Evolutionary conservation across 2,797 vertebrate genomes (phyloP), one percentile per base, ranked within the genome.

Genomic region (Perodicticus potto): DNA sequence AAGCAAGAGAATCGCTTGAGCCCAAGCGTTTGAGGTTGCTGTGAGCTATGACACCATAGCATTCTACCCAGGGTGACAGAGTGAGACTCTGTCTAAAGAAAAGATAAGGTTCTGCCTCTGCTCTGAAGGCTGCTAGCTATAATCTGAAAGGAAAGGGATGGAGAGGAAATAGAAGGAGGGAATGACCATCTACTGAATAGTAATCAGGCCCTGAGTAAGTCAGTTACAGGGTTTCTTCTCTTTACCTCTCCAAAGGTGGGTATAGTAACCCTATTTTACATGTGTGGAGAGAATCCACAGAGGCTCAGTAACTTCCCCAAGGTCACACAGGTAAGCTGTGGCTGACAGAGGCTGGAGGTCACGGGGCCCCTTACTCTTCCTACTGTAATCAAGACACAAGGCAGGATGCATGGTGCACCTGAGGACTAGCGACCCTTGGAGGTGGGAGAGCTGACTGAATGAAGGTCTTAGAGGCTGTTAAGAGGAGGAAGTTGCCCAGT

Each of bases 61-160:
- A 16, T 16, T 53, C 49, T 53, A 53, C 49, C 49, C 49, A 53
- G 14, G 49, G 49, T 13, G 12, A 53, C 49, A 53, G 49, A 53
- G 49, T n/a, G n/a, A 69, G 32, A 69, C n/a, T 8, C 67, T 4
- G 3, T n/a, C n/a, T 69, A 59, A 59, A 59, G 23, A 67, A 34
- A 67, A 69, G 27, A 43, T 45, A 17, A 65, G 49, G 72, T 83
- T 59, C 69, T 61, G 40, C 37, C 4, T 81, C 49, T 77, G 86
- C 59, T 43, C 61, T 55, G 43, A 63, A 57, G 8, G 29, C 27
- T 43, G 19, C 74, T 82, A 37, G 19, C 69, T 76, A 32, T 57
- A 70, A 76, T 32, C 53, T 90, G 76, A 82, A 76, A 81, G 67
- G 83, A 87, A 83, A 81, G 23, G 77, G 43, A 67, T 89, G 32